Base-by-base conservation (phyloP, 2,888 invertebrate genomes). In the Cerceris ruficornis region DNA sequence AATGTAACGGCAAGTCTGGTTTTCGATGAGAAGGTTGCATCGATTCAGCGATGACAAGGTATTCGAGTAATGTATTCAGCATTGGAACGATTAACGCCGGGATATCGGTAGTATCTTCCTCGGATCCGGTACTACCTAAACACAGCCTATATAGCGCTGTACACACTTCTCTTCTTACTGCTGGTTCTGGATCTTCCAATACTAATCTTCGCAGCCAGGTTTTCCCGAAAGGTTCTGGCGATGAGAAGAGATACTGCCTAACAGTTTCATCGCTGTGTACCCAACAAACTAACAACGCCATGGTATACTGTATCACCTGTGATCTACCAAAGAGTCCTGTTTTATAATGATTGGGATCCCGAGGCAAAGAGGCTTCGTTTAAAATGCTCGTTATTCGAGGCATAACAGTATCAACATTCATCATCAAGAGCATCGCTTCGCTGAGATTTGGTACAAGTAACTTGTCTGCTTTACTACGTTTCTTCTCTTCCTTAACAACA, bases 291-390 rank as follows among this genome's bases (percentile, higher is more conserved):
- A 98, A 94, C 88, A 98, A 94, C 14, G 97, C 96, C 96, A 98
- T 96, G 14, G 98, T 96, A 90, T 98, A 98, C 90, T 98, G 98
- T 15, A 98, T 91, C 9, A 95, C 96, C 93, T 98, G 98, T 0
- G 98, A 97, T 83, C 98, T 94, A 1, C 98, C 98, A 96, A 98
- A 98, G 85, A 98, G 96, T 7, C 98, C 98, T 73, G 98, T 98
- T 91, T 98, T 97, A 88, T 98, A 97, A 82, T 97, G 96, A 88
- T 96, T 96, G 0, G 96, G 95, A 91, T 97, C 96, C 88, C 96
- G 94, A 1, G 97, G 94, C 80, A 96, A 93, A 13, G 97, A 96
- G 65, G 98, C 98, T 92, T 98, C 97, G 88, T 96, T 96, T 42
- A 98, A 93, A 89, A 98, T 98, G 81, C 96, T 96, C 83, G 97